Percentiles rank a stretch among this genome's conserved stretches.
Evolutionary conservation across 1,140 invertebrate genomes (phyloP).

Genomic region (Pentalonia nigronervosa): DNA sequence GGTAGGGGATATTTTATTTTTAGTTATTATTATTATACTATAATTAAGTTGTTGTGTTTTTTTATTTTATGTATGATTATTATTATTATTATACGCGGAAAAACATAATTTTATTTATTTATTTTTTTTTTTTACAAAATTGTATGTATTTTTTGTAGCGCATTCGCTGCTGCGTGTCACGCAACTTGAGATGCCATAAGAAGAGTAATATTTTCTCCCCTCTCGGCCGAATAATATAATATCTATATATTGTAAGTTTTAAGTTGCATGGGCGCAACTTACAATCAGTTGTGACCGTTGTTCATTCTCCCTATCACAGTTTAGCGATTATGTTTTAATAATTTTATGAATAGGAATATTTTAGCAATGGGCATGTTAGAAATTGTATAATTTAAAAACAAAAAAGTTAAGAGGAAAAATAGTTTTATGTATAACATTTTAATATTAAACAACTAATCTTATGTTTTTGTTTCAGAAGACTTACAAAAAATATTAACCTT

Average conservation of each 20-base stretch:
- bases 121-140: conserved; percentile 51
- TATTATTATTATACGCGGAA: conserved; percentile 26
- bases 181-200: conserved; percentile 51
- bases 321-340: background rate
- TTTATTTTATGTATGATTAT: conserved; percentile 53
- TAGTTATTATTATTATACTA: conserved; percentile 58
- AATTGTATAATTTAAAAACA: too few species aligned
- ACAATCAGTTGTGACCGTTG: background rate
- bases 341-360: too few species aligned
- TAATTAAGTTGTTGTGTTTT: too few species aligned
- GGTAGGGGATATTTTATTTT: conserved; percentile 56
- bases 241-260: background rate
- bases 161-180: background rate
- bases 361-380: too few species aligned
- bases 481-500: too few species aligned
- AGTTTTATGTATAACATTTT: too few species aligned
- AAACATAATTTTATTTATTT: conserved; percentile 36
- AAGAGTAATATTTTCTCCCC: background rate
- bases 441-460: too few species aligned
- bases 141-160: conserved; percentile 1
- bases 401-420: too few species aligned
- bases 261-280: background rate
- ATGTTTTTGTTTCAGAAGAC: too few species aligned
- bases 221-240: background rate
- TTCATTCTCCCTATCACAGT: background rate